Percentiles rank a stretch among this genome's conserved stretches.
These are phyloP conservation scores for Dromococcyx pavoninus DNA, from an alignment of 2,797 vertebrate genomes.

Conservation along the genomic window DNA sequence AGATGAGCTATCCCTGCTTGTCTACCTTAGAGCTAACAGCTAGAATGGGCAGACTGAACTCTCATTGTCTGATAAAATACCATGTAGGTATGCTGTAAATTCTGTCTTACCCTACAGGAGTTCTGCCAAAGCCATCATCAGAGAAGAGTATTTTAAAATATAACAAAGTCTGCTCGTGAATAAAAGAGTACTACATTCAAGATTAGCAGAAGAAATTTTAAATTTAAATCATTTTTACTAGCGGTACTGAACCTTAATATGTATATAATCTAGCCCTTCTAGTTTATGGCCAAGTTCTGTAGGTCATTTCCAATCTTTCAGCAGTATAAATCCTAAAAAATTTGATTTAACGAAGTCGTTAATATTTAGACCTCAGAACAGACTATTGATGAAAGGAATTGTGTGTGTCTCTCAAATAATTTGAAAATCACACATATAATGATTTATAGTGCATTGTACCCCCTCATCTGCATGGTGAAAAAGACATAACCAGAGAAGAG, in stretches of 20 bases:
- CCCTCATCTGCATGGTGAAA: not conserved
- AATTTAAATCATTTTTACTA: not conserved
- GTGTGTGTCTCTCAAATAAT: not conserved
- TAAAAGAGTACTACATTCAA: not conserved
- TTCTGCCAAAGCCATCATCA: not conserved
- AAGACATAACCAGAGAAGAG: not conserved
- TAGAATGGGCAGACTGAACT: not conserved
- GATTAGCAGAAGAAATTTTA: not conserved
- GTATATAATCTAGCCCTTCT: not conserved
- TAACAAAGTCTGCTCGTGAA: not conserved
- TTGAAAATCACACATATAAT: not conserved
- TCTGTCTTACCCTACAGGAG: not conserved
- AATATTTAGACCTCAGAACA: not conserved
- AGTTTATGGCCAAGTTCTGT: not conserved
- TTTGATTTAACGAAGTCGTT: not conserved
- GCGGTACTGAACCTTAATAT: not conserved
- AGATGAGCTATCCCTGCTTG: not conserved
- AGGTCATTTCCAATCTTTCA: not conserved
- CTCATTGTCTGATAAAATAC: not conserved
- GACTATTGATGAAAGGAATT: not conserved
- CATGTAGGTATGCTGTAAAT: not conserved
- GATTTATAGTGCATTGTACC: not conserved
- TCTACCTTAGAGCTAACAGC: rapidly evolving
- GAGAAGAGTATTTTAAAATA: not conserved
- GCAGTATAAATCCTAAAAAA: not conserved